Evolutionary conservation across 2,888 invertebrate genomes (phyloP).

Genomic region (Empis stercorea): DNA sequence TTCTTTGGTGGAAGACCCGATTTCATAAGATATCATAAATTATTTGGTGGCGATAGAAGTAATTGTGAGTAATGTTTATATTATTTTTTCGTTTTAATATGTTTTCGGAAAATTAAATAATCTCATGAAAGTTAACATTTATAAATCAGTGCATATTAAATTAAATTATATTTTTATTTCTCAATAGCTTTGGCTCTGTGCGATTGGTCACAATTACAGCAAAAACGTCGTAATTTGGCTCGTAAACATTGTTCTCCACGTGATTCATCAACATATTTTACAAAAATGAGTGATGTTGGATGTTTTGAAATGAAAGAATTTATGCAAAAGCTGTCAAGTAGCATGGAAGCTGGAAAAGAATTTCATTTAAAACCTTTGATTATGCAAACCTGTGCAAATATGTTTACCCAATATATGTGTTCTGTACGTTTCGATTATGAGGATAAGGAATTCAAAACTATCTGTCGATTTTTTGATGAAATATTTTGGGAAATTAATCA

Average conservation of each 20-base stretch:
- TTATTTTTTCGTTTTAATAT: not conserved
- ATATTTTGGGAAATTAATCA: conserved; percentile 89
- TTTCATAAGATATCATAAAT: conserved; percentile 64
- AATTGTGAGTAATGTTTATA: conserved; percentile 56
- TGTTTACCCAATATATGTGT: conserved; percentile 80
- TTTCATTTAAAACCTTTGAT: conserved; percentile 57
- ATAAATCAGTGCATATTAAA: no score
- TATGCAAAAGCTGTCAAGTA: conserved; percentile 41
- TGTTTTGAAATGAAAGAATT: conserved; percentile 51
- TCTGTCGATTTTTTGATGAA: conserved; percentile 64
- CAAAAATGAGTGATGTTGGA: conserved; percentile 58
- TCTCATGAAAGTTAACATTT: no score
- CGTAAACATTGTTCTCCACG: conserved; percentile 70
- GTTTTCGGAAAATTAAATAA: no score
- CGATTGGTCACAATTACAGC: conserved; percentile 76
- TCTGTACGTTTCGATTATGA: conserved; percentile 59
- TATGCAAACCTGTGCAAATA: conserved; percentile 64
- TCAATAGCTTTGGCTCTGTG: conserved; percentile 67
- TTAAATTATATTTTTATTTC: not conserved
- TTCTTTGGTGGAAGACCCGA: conserved; percentile 74
- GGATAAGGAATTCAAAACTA: conserved; percentile 51
- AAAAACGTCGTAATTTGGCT: conserved; percentile 62
- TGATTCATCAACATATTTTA: conserved; percentile 56
- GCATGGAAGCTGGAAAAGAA: conserved; percentile 27
- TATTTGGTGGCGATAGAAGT: conserved; percentile 74